These are phyloP conservation scores for Nibea albiflora DNA, from an alignment of 2,113 vertebrate genomes.

Conservation along the genomic window DNA sequence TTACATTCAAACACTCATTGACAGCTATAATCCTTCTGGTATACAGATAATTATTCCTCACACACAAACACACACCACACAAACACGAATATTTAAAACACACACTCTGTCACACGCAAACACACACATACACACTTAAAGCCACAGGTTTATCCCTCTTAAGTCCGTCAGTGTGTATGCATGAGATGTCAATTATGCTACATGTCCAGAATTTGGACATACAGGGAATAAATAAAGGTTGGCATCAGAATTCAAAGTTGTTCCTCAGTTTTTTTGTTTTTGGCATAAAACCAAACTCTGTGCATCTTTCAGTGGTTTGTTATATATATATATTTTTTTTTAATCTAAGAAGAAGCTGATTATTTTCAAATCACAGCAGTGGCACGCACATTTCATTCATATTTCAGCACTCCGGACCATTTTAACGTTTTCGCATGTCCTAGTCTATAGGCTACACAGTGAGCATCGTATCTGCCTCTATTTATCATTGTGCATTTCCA, in stretches of 20 bases:
- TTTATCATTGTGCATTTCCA: constrained; percentile 7
- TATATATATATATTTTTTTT: neutral
- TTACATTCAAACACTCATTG: constrained; percentile 64
- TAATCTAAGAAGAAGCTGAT: constrained; percentile 2
- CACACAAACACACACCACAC: constrained; percentile 8
- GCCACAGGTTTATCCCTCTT: constrained; percentile 42
- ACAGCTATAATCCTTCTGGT: constrained; percentile 49
- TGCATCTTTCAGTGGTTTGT: constrained; percentile 52
- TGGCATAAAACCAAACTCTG: constrained; percentile 31
- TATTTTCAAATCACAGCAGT: constrained; percentile 63
- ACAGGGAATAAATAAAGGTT: constrained; percentile 73
- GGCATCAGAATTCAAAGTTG: constrained; percentile 33
- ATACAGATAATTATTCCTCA: constrained; percentile 37
- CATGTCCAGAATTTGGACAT: constrained; percentile 51
- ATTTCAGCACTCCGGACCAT: constrained; percentile 21
- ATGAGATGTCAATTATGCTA: constrained; percentile 46
- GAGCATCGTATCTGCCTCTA: neutral
- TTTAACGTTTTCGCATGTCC: constrained; percentile 45
- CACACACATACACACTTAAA: constrained; percentile 31
- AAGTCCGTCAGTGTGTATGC: constrained; percentile 53
- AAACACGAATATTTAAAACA: neutral
- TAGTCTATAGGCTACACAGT: constrained; percentile 8
- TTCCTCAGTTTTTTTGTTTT: constrained; percentile 26
- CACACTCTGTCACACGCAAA: neutral
- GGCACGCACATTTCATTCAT: constrained; percentile 27